Evolutionary conservation across 2,797 vertebrate species (phyloP).

Genomic region (Mustela erminea): DNA sequence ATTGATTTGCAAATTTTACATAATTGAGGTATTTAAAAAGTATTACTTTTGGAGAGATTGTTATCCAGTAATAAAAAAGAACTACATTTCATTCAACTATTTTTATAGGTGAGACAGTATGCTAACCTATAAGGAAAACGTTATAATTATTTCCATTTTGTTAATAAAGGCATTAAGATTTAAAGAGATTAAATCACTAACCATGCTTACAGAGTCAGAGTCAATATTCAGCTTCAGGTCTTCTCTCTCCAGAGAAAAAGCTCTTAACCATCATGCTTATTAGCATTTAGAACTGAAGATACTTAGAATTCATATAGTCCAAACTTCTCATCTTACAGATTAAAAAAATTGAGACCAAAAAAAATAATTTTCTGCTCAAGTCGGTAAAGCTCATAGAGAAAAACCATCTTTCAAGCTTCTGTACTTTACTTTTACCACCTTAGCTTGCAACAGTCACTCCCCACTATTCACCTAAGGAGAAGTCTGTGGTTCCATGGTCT

Average conservation of each 20-base stretch:
- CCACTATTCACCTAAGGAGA: neutral
- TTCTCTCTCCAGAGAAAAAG: neutral
- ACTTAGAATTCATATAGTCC: neutral
- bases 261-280: neutral
- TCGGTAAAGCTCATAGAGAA: neutral
- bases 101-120: neutral
- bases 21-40: neutral
- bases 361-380: neutral
- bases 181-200: constrained; percentile 18
- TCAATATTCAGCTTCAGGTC: neutral
- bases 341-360: neutral
- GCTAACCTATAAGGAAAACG: neutral
- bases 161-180: neutral
- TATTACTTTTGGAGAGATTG: constrained; percentile 15
- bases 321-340: neutral
- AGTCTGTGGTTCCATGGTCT: fast-evolving
- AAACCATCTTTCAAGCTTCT: neutral
- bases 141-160: neutral
- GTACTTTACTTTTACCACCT: neutral
- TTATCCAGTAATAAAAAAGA: constrained; percentile 2
- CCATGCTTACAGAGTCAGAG: neutral
- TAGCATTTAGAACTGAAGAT: neutral
- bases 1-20: constrained; percentile 19
- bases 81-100: neutral
- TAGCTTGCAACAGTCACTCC: fast-evolving